Evolutionary conservation across 2,797 vertebrate genomes (phyloP).

Genomic region (Thamnophis elegans): DNA sequence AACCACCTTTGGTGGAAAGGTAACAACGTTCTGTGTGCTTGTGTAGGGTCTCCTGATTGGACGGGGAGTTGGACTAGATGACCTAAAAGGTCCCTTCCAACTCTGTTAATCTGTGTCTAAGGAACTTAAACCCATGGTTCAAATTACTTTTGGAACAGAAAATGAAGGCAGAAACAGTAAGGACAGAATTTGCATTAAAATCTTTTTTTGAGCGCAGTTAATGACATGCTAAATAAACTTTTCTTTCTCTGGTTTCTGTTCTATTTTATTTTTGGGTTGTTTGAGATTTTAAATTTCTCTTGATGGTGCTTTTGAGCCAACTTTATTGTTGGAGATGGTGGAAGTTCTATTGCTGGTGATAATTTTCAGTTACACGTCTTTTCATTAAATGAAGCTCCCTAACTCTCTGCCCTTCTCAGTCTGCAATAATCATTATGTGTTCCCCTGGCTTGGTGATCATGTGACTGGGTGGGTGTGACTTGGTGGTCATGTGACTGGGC

Average conservation of each 20-base stretch:
- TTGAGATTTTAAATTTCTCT: background rate
- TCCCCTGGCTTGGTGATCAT: background rate
- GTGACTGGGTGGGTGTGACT: too few species aligned
- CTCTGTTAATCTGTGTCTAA: too few species aligned
- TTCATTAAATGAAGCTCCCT: background rate
- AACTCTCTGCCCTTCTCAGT: background rate
- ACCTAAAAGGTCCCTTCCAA: too few species aligned
- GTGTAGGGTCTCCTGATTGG: too few species aligned
- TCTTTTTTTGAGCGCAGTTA: background rate
- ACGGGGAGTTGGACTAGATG: too few species aligned
- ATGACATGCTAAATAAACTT: background rate
- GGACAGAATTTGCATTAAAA: background rate
- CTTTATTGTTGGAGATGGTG: background rate
- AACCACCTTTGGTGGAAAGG: too few species aligned
- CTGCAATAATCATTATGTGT: background rate
- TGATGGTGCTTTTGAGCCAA: background rate
- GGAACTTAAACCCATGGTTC: too few species aligned
- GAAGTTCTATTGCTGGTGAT: background rate
- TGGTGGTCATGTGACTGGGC: too few species aligned
- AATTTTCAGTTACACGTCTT: background rate
- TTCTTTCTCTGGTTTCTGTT: background rate
- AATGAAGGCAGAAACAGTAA: background rate
- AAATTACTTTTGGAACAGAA: background rate
- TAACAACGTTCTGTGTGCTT: too few species aligned
- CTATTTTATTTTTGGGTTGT: background rate